Base-by-base conservation (phyloP, 1,140 invertebrate genomes). In the Drosophila pseudoobscura region DNA sequence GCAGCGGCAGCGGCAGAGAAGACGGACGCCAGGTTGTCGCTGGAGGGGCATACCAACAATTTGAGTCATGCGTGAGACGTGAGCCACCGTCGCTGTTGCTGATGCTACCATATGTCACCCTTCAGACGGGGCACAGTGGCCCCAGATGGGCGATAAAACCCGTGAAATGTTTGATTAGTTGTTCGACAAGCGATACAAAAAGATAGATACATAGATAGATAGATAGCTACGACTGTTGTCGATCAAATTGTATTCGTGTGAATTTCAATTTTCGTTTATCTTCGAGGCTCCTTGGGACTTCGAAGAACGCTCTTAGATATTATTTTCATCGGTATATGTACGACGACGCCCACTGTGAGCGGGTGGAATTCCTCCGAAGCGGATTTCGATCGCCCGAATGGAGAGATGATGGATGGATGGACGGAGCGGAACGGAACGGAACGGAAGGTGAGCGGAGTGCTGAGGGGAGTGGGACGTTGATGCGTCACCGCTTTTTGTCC, bases 41-140 rank as follows among this genome's bases (percentile, higher is more conserved):
- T 47, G 47, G 8, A 26, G 61, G 22, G 58, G 61, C 70, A 74
- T 74, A 58, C 71, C 71, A 53, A 65, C 60, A 47, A 58, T 50
- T 75, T 75, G 71, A 75, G 71, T 75, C 71, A 75, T 75, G 49
- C 71, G 71, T 26, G 31, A 53, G 39, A 24, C 29, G 57, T 35
- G 13, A 24, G 47, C 22, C 57, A 39, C 46, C 31, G 15, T 7
- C 56, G 26, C 45, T 22, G 56, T 22, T 53, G 17, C 9, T 17
- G 39, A 9, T 31, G 39, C 59, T 44, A 49, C 71, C 60, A 75
- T 65, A 75, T 65, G 71, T 75, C 71, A 65, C 71, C 71, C 70
- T 51, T 55, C 22, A 3, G 2, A 6, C n/a, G 53, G 24, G 11
- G 59, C 54, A 74, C 59, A 56, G 60, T 74, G 71, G 70, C 6